A percentile compares a stretch with the other conserved stretches of the same genome.
Conservation (phyloP, 2,888 invertebrate species). For the Epinotia ramella region DNA sequence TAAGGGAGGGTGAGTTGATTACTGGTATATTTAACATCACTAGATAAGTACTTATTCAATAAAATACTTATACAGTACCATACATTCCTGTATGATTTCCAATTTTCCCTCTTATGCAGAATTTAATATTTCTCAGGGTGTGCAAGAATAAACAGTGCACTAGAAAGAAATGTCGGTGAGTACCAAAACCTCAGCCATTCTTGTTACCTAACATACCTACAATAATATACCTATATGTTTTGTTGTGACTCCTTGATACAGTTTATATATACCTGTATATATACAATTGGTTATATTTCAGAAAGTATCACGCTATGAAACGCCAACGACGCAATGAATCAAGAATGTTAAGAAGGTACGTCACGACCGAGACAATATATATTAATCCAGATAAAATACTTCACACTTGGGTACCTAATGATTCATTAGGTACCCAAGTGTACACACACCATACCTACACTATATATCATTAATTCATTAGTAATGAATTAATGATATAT, state of each 20-base stretch:
- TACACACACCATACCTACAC: too few species aligned
- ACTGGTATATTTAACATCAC: slow-evolving; percentile 14
- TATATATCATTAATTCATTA: too few species aligned
- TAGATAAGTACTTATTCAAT: too few species aligned
- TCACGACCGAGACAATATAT: neutral
- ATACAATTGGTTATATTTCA: slow-evolving; percentile 28
- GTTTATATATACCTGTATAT: neutral
- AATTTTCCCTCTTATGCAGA: neutral
- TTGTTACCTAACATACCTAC: too few species aligned
- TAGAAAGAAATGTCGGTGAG: slow-evolving; percentile 69
- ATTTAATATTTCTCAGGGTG: slow-evolving; percentile 58
- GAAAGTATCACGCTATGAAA: slow-evolving; percentile 52
- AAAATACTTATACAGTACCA: neutral
- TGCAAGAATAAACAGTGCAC: slow-evolving; percentile 64
- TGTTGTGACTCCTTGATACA: neutral
- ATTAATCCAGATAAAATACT: too few species aligned
- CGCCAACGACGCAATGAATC: slow-evolving; percentile 48
- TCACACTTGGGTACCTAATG: too few species aligned
- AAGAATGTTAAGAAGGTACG: slow-evolving; percentile 40
- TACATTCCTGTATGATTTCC: neutral
- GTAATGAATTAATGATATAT: too few species aligned
- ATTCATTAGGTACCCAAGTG: too few species aligned
- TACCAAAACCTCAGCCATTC: too few species aligned
- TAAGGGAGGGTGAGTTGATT: slow-evolving; percentile 65
- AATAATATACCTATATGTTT: too few species aligned